These are phyloP conservation scores for Ptychoptera albimana DNA, from an alignment of 2,888 invertebrate species.

Conservation along the genomic window DNA sequence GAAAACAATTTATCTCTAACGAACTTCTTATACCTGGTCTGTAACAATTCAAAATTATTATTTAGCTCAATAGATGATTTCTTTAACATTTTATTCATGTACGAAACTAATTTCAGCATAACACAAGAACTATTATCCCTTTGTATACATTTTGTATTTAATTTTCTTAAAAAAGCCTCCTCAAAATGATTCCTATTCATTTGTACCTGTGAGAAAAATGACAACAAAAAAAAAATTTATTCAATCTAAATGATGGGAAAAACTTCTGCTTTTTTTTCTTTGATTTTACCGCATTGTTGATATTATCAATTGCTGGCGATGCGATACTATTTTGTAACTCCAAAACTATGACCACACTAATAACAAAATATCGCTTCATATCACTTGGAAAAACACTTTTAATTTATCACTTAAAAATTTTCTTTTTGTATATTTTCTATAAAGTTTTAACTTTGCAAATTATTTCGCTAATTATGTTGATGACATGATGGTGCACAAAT, in stretches of 20 bases:
- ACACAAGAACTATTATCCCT: constrained; percentile 67
- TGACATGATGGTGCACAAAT: constrained; percentile 28
- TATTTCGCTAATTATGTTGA: constrained; percentile 13
- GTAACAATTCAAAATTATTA: constrained; percentile 59
- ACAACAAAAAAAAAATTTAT: neutral
- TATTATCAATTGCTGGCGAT: too few relatives aligned
- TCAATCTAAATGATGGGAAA: too few relatives aligned
- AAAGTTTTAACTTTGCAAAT: too few relatives aligned
- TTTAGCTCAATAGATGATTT: constrained; percentile 64
- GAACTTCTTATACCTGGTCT: constrained; percentile 36
- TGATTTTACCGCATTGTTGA: too few relatives aligned
- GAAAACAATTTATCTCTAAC: constrained; percentile 6
- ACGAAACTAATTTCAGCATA: constrained; percentile 65
- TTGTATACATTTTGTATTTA: constrained; percentile 61
- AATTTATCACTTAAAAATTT: too few relatives aligned
- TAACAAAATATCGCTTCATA: too few relatives aligned
- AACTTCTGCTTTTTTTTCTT: too few relatives aligned
- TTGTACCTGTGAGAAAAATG: neutral
- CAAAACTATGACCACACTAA: too few relatives aligned
- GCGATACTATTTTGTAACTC: too few relatives aligned
- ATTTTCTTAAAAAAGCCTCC: constrained; percentile 31
- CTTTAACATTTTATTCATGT: constrained; percentile 65
- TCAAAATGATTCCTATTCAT: neutral
- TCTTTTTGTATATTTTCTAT: too few relatives aligned
- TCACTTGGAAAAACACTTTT: too few relatives aligned